Base-by-base conservation (phyloP, 2,797 vertebrate genomes). In the Scarus forsteni region DNA sequence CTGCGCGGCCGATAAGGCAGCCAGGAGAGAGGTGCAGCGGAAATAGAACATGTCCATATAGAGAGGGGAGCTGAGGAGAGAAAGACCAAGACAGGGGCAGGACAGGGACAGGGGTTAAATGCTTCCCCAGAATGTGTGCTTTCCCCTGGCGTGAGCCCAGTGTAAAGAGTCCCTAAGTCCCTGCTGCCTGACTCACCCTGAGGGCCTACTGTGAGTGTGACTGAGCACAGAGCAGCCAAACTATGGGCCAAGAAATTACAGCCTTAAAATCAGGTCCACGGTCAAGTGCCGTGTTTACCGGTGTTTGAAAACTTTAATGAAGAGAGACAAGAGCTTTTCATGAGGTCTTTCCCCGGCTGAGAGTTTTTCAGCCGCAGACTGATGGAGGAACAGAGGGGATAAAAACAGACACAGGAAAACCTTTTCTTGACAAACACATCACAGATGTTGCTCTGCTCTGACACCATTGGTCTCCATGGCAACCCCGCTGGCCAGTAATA, bases 41-140 rank as follows among this genome's bases (percentile, higher is more conserved):
- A 94, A 94, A 94, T 87, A 94, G 94, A 95, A 94, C 94, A 94
- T 92, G 93, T 92, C 94, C 94, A 92, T 95, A 94, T 95, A 94
- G 88, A 95, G 86, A 90, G 73, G 78, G 66, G 63, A 82, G 76
- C 75, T 48, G 67, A 66, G 75, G 60, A 85, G 78, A 77, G 59
- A 66, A 64, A 79, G 86, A 84, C 73, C 70, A 84, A 7, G 54
- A 84, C 70, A 77, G 84, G 87, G 87, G 70, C 85, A 88, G 72
- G 56, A 83, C 66, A 78, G 85, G 87, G 88, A 70, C 86, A 88
- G 73, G 84, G 93, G 92, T 93, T 92, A 93, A 93, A 92, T 65
- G 81, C 86, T 88, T 91, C 84, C 83, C 86, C 87, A 88, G 85
- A 91, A 88, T 85, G 62, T 36, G 78, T 81, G 82, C 74, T 86